Percentiles rank a stretch among this genome's conserved stretches.
Evolutionary conservation across 2,888 invertebrate genomes (phyloP).

Genomic region (Pachliopta kotzebuea): DNA sequence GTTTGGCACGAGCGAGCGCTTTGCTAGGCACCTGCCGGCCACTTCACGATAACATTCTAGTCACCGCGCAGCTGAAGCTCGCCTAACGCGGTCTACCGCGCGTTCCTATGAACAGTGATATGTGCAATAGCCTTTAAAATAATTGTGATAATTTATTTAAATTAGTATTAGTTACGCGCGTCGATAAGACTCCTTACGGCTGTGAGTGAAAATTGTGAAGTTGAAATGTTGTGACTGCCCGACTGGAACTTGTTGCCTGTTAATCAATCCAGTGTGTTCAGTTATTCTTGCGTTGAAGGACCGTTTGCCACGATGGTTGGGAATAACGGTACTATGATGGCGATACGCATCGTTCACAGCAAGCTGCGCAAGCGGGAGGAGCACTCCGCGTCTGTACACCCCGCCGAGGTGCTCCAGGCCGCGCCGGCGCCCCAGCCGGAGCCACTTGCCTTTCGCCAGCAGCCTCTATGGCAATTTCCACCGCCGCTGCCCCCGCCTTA

Average conservation of each 20-base stretch:
- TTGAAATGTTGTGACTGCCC: constrained; percentile 77
- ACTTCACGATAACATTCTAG: constrained; percentile 76
- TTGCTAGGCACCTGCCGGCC: constrained; percentile 82
- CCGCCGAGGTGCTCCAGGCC: constrained; percentile 83
- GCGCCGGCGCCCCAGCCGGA: constrained; percentile 73
- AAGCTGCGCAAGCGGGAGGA: constrained; percentile 93
- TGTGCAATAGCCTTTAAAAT: constrained; percentile 77
- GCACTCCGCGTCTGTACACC: constrained; percentile 85
- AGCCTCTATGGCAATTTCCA: constrained; percentile 91
- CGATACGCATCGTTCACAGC: constrained; percentile 94
- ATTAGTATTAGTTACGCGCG: constrained; percentile 71
- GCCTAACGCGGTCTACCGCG: constrained; percentile 75
- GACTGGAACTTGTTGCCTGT: constrained; percentile 76
- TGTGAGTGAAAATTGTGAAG: constrained; percentile 77
- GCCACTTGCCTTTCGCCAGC: constrained; percentile 83
- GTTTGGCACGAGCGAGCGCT: constrained; percentile 82
- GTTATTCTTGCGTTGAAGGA: constrained; percentile 71
- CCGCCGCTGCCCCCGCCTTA: constrained; percentile 89
- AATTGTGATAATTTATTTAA: constrained; percentile 79
- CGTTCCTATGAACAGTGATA: constrained; percentile 80
- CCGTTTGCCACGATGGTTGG: constrained; percentile 86
- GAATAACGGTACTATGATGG: constrained; percentile 92
- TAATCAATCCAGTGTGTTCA: constrained; percentile 73
- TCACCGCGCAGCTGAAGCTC: constrained; percentile 77
- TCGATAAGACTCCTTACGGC: constrained; percentile 69